A percentile compares a stretch with the other conserved stretches of the same genome.
phyloP scores from a whole-genome alignment of 2,113 vertebrate genomes.

The Eulacestoma nigropectus region DNA sequence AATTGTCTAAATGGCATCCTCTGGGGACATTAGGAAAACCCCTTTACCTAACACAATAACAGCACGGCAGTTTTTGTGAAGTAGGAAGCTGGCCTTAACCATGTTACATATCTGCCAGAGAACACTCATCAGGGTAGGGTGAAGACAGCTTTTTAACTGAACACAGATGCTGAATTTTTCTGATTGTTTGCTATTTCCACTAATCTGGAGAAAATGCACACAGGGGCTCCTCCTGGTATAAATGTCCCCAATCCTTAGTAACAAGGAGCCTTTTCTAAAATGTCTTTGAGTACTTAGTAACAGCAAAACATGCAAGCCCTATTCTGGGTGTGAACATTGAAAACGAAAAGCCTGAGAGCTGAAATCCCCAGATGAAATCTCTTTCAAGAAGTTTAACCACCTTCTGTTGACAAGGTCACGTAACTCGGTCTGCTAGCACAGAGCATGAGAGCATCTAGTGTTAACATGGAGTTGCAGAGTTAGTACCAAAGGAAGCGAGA shows the following conservation, averaged over 20 bases:
- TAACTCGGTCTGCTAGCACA: neutral
- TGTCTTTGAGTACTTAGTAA: neutral
- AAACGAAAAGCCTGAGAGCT: neutral
- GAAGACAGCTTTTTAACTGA: slow-evolving; percentile 24
- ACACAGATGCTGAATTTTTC: neutral
- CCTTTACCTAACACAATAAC: neutral
- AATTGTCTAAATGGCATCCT: neutral
- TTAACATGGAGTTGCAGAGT: neutral
- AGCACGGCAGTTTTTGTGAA: neutral
- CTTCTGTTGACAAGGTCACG: neutral
- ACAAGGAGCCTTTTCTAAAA: neutral
- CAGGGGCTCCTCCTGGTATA: neutral
- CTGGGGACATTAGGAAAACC: neutral
- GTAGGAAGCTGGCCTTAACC: neutral
- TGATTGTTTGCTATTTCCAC: neutral
- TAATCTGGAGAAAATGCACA: neutral
- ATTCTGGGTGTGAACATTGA: neutral
- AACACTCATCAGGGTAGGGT: neutral
- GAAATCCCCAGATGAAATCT: neutral
- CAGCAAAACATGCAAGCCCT: neutral
- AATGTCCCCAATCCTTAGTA: accelerated
- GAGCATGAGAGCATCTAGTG: neutral
- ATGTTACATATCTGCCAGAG: neutral
- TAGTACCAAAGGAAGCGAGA: neutral
- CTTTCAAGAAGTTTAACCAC: neutral